Evolutionary conservation across 2,113 vertebrate genomes (phyloP).

Genomic region (Mirounga angustirostris): DNA sequence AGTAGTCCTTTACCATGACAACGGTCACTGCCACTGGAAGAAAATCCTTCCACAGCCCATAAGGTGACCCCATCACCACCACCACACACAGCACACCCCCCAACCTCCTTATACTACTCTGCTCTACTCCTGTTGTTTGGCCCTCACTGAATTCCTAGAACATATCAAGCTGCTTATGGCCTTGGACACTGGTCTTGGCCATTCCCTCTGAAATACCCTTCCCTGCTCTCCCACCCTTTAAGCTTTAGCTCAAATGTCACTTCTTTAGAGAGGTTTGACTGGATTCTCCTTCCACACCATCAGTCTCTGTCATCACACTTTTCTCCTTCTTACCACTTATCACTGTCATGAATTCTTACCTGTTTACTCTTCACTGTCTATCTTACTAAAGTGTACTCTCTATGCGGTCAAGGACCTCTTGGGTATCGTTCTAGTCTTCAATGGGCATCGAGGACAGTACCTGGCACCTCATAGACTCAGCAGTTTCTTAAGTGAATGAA

Average conservation of each 20-base stretch:
- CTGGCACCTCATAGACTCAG: not conserved
- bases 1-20: not conserved
- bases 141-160: not conserved
- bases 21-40: not conserved
- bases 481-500: not conserved
- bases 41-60: not conserved
- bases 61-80: not conserved
- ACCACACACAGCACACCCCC: not conserved
- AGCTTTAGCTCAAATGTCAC: not conserved
- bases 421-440: not conserved
- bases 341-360: not conserved
- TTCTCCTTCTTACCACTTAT: not conserved
- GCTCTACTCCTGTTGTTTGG: not conserved
- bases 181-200: not conserved
- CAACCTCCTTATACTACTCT: not conserved
- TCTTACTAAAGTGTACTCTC: not conserved
- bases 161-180: no score
- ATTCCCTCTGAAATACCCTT: not conserved
- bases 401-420: not conserved
- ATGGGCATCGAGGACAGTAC: not conserved
- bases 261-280: not conserved
- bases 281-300: not conserved
- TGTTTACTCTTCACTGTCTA: not conserved
- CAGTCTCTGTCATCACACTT: not conserved
- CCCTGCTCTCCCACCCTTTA: not conserved